Base-by-base conservation (phyloP, 2,888 invertebrate species). In the Gnatocerus cornutus region DNA sequence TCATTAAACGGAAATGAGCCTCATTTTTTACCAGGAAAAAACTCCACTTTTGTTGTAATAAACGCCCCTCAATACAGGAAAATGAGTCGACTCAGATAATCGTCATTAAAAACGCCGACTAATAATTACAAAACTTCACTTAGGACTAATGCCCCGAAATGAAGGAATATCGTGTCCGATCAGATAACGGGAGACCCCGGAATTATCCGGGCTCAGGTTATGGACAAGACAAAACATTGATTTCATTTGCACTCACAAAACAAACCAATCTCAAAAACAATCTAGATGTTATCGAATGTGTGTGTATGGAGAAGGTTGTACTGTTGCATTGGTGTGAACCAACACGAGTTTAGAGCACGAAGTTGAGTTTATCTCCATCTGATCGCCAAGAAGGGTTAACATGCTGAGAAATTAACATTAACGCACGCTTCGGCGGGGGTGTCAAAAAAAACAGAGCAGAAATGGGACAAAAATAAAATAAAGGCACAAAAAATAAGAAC, bases 151-250 rank as follows among this genome's bases (percentile, higher is more conserved):
- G 52, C 52, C 67, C 46, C 59, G 48, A 77, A 79, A 78, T 78
- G 79, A 75, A 77, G 73, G 72, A 73, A 77, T 79, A 71, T 75
- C 79, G 77, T 79, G 79, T 65, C 64, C 55, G 69, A 75, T 76
- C 76, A 62, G 77, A 77, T 77, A 76, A 71, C 43, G 56, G 41
- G 63, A 69, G 63, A 66, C 68, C 69, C 65, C 55, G 75, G 21
- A 73, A 71, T 73, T 73, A 73, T 72, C 70, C 71, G 63, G 50
- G 56, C 71, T 66, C 72, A 68, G 71, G 27, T 68, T 58, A 61
- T 62, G 67, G 73, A 75, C 71, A 76, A 74, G 74, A 74, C 74
- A 72, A 74, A 76, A 70, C 74, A 73, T 76, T 71, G 76, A 77
- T 77, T 77, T 77, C 76, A 76, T 76, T 77, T 76, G 72, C 75